Conservation (phyloP, 2,113 vertebrate genomes). For the Cyanoderma ruficeps region DNA sequence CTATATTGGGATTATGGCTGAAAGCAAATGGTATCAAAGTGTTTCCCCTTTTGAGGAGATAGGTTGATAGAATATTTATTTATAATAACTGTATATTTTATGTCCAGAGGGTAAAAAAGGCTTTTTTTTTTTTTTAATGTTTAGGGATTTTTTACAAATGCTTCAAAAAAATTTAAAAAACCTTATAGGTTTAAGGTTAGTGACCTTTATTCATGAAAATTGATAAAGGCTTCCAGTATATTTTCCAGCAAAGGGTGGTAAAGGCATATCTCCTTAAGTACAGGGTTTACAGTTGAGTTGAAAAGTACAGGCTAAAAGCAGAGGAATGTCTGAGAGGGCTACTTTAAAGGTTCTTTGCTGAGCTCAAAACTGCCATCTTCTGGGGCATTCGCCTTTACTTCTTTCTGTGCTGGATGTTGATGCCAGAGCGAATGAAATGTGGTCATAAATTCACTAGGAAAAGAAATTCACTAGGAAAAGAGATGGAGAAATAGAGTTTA, state of each 20-base stretch:
- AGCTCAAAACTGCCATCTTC: constrained; percentile 25
- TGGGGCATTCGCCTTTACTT: not conserved
- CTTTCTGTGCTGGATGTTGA: not conserved
- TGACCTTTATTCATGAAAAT: not conserved
- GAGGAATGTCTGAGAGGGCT: not conserved
- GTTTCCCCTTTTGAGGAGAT: not conserved
- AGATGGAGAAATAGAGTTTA: not conserved
- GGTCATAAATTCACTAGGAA: not conserved
- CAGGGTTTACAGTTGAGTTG: not conserved
- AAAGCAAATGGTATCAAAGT: not conserved
- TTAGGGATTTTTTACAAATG: not conserved
- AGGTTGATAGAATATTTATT: not conserved
- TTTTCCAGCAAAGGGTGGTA: not conserved
- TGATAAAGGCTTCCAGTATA: not conserved
- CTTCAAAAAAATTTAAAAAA: not conserved
- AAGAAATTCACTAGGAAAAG: not conserved
- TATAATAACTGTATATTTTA: not conserved
- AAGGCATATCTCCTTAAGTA: not conserved
- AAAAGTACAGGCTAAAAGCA: not conserved
- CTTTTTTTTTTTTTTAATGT: not conserved
- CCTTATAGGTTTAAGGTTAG: not conserved
- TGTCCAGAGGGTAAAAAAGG: not conserved
- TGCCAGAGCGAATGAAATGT: not conserved
- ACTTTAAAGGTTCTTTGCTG: not conserved
- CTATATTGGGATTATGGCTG: not conserved